Evolutionary conservation across 2,888 invertebrate genomes (phyloP).

Genomic region (Cephus pygmeus): DNA sequence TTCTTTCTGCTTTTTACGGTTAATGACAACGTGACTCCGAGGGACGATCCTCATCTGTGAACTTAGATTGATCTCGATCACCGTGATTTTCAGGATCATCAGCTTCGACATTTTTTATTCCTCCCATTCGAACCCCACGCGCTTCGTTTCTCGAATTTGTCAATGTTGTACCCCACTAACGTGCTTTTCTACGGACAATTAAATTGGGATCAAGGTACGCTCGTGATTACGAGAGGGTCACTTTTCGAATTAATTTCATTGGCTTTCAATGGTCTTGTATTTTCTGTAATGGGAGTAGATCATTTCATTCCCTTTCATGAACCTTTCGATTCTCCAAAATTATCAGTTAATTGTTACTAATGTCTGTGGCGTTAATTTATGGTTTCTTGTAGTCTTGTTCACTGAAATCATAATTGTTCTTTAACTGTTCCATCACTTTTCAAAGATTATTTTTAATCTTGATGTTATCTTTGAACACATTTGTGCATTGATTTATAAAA

Average conservation of each 20-base stretch:
- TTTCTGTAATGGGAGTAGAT: not conserved
- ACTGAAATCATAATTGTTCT: not conserved
- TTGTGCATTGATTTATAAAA: not conserved
- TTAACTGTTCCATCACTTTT: not conserved
- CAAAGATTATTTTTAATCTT: not conserved
- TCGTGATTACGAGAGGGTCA: not conserved
- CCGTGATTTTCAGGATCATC: conserved; percentile 3
- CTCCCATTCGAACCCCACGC: not conserved
- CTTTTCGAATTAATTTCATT: not conserved
- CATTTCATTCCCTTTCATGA: not conserved
- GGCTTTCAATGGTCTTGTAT: not conserved
- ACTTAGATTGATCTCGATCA: not conserved
- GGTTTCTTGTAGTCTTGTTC: not conserved
- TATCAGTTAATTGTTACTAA: not conserved
- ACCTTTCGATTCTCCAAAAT: not conserved
- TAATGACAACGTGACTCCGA: not conserved
- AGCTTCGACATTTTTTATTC: not conserved
- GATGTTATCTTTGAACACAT: not conserved
- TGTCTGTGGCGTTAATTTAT: not conserved
- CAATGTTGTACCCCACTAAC: not conserved
- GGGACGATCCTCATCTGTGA: not conserved
- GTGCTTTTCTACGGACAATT: not conserved
- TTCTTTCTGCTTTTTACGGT: not conserved
- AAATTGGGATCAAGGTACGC: not conserved
- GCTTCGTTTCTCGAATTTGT: not conserved